Conservation (phyloP, 2,888 invertebrate species). For the Gandaritis pyraliata region DNA sequence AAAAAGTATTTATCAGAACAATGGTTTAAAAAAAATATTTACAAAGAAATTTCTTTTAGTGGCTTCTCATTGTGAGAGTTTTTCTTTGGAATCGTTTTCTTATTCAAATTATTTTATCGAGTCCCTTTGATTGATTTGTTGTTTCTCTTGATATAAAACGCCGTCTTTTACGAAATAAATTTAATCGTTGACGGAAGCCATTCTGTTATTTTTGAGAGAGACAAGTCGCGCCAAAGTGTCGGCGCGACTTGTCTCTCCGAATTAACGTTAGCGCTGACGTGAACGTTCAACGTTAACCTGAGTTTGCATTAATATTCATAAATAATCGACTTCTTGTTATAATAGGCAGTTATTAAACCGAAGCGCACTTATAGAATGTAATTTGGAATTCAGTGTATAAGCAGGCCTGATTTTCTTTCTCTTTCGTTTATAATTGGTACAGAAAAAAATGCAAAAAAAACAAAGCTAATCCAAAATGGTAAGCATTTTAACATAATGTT, state of each 20-base stretch:
- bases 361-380: background rate
- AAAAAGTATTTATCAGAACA: background rate
- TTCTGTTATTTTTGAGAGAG: constrained; percentile 1
- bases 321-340: constrained; percentile 46
- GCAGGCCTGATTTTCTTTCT: too few species aligned
- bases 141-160: background rate
- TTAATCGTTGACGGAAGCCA: background rate
- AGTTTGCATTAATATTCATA: constrained; percentile 70
- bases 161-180: background rate
- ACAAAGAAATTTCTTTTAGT: background rate
- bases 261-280: constrained; percentile 64
- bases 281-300: constrained; percentile 48
- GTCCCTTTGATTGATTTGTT: background rate
- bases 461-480: too few species aligned
- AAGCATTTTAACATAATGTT: background rate
- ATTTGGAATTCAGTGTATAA: too few species aligned
- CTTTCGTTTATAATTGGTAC: too few species aligned
- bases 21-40: background rate
- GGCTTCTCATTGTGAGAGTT: constrained; percentile 7
- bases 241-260: constrained; percentile 64
- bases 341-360: constrained; percentile 4
- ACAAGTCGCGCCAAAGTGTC: background rate
- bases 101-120: constrained; percentile 7
- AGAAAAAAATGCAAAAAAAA: too few species aligned
- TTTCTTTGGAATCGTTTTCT: constrained; percentile 1